Evolutionary conservation across 2,888 invertebrate genomes (phyloP).

Genomic region (Apoderus coryli): DNA sequence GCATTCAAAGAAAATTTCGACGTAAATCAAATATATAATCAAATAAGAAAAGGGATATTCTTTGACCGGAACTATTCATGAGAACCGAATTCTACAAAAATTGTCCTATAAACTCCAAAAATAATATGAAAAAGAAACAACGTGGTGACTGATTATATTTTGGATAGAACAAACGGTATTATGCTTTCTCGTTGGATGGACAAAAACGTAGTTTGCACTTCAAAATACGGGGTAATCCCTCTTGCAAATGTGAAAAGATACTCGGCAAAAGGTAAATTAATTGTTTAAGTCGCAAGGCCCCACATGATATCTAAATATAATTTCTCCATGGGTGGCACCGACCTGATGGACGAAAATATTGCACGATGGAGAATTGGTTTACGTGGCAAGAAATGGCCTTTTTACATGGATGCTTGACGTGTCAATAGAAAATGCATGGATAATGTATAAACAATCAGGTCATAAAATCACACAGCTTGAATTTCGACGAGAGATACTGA

Average conservation of each 20-base stretch:
- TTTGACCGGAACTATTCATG: no score
- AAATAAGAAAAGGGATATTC: no score
- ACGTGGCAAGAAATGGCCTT: constrained; percentile 2
- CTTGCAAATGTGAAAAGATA: constrained; percentile 1
- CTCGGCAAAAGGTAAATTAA: constrained; percentile 6
- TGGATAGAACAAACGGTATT: no score
- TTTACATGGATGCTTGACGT: constrained; percentile 3
- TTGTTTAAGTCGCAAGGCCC: no score
- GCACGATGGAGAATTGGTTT: constrained; percentile 1
- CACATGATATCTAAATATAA: constrained; percentile 10
- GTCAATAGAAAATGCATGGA: constrained; percentile 4
- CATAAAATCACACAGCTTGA: background rate
- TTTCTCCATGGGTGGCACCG: constrained; percentile 9
- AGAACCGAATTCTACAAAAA: no score
- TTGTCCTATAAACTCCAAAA: no score
- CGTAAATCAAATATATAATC: no score
- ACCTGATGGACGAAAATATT: constrained; percentile 9
- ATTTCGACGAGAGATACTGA: constrained; percentile 1
- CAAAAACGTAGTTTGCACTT: constrained; percentile 8
- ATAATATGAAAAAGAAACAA: no score
- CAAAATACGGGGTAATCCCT: constrained; percentile 6
- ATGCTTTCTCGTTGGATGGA: constrained; percentile 10
- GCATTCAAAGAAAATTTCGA: no score
- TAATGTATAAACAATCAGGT: constrained; percentile 1
- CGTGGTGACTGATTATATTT: no score